phyloP scores from a whole-genome alignment of 1,140 invertebrate species.

The Hyposmocoma kahamanoa region DNA sequence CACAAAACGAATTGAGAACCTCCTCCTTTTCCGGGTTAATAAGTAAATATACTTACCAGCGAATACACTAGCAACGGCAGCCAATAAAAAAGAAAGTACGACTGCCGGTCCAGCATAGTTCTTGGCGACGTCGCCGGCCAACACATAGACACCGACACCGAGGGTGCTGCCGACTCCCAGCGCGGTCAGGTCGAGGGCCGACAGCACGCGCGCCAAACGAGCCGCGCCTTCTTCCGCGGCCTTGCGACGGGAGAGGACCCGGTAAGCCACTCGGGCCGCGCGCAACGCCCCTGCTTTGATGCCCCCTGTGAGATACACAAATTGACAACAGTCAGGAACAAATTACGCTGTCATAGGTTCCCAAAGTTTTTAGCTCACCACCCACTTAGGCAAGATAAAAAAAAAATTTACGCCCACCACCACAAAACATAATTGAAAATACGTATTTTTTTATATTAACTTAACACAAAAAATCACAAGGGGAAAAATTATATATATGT shows the following conservation, averaged over 20 bases:
- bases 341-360: no score
- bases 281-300: conserved; percentile 44
- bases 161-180: conserved; percentile 90
- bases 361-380: no score
- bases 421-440: no score
- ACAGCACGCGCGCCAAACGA: conserved; percentile 79
- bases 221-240: conserved; percentile 65
- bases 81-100: conserved; percentile 87
- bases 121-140: conserved; percentile 89
- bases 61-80: conserved; percentile 88
- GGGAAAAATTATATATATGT: no score
- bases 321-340: no score
- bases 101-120: conserved; percentile 87
- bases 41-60: conserved; percentile 79
- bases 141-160: conserved; percentile 91
- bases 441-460: no score
- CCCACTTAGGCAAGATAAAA: no score
- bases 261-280: conserved; percentile 39
- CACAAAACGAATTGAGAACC: no score
- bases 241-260: conserved; percentile 73
- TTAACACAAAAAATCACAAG: no score
- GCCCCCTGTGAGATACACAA: conserved; percentile 45
- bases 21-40: no score
- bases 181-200: conserved; percentile 83
- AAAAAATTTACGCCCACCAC: no score